Evolutionary conservation across 2,888 invertebrate species (phyloP).

Genomic region (Drosophila affinis): DNA sequence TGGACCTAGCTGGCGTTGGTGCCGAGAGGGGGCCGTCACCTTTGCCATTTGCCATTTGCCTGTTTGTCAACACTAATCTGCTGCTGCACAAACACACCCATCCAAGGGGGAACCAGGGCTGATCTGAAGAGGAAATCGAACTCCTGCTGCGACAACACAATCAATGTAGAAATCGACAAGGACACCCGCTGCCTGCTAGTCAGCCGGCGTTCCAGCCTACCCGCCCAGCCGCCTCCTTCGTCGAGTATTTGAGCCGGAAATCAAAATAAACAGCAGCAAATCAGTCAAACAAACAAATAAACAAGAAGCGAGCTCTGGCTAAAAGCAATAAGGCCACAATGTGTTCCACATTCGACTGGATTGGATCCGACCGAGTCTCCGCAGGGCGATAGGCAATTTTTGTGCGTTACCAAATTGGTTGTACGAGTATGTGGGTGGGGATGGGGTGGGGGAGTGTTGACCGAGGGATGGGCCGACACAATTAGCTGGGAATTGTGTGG

Average conservation of each 20-base stretch:
- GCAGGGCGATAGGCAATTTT: conserved; percentile 56
- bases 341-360: conserved; percentile 33
- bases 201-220: not conserved
- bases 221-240: conserved; percentile 10
- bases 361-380: conserved; percentile 12
- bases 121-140: conserved; percentile 44
- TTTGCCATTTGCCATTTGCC: conserved; percentile 52
- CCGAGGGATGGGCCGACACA: conserved; percentile 45
- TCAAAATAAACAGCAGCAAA: conserved; percentile 77
- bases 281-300: conserved; percentile 75
- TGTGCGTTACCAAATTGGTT: conserved; percentile 58
- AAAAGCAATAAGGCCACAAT: conserved; percentile 74
- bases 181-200: conserved; percentile 45
- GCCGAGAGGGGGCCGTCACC: conserved; percentile 19
- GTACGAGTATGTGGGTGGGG: conserved; percentile 2
- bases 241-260: conserved; percentile 74
- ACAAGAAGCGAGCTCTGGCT: conserved; percentile 55
- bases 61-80: conserved; percentile 77
- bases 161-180: conserved; percentile 74
- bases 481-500: conserved; percentile 61
- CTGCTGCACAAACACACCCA: conserved; percentile 46
- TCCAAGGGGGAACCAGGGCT: not conserved
- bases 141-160: conserved; percentile 69
- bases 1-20: not conserved
- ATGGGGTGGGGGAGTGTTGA: not conserved